Base-by-base conservation (phyloP, 2,888 invertebrate species). In the Odontocerum albicorne region DNA sequence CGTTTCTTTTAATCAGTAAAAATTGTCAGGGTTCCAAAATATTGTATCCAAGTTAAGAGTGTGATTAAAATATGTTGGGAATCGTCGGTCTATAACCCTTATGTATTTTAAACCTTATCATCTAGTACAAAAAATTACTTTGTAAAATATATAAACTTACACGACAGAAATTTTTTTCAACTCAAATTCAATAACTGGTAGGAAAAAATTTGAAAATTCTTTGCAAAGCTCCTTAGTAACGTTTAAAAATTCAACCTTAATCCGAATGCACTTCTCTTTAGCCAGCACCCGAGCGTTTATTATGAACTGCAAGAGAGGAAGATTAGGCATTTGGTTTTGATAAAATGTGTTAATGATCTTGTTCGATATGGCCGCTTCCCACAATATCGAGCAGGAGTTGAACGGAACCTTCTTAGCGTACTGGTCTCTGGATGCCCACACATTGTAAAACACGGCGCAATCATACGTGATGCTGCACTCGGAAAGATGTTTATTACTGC, bases 361-460 rank as follows among this genome's bases (percentile, higher is more conserved):
- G 12, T 49, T 32, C 1, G 55, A 49, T 20, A 39, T 22, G 12
- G 12, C 16, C 4, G 38, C 16, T 33, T 49, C 43, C 16, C 35
- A 19, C 10, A 35, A 31, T n/a, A 49, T 13, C 7, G 44, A 42
- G 3, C 27, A 47, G 7, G 22, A 1, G 13, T 16, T 13, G 16
- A 19, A 6, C 2, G 36, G 7, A 4, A 17, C 22, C 4, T 19
- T 44, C 8, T 21, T 46, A 6, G 17, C 12, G 10, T 15, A 21
- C 1, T 2, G 4, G 2, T 43, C 15, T 40, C 55, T 39, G 7
- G 45, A 46, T 2, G 49, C 20, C 56, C 56, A 56, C 27, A 56
- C 15, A 36, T 56, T 56, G 17, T 44, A 49, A 22, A 8, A 21
- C 10, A 17, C 31, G 16, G 21, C 13, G 13, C 55, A 49, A 12